Evolutionary conservation across 2,888 invertebrate genomes (phyloP), one percentile per base, ranked within the genome.

Genomic region (Hirudinaria manillensis): DNA sequence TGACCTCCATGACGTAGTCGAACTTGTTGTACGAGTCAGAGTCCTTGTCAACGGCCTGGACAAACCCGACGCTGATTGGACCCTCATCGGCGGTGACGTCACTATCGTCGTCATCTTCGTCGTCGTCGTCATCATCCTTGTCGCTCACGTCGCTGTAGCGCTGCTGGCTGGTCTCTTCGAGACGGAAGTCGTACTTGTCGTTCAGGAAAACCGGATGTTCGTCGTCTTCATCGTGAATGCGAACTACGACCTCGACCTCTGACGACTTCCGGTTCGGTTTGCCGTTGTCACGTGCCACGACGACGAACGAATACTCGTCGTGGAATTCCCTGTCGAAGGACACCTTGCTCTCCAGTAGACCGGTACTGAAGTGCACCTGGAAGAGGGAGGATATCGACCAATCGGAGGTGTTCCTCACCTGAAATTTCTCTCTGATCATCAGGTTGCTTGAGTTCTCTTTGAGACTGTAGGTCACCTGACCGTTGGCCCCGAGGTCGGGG

Each of bases 401-500:
- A 45, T 70, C 36, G 16, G 32, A 24, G 27, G n/a, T 51, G 38
- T 24, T 24, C 36, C 38, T 45, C 27, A 21, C 36, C 2, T 36
- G 19, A 24, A 45, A 70, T 19, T 70, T 70, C 21, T 61, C 27
- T 24, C 36, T 61, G 38, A 61, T 13, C 55, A 10, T 27, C 2
- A 19, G n/a, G 36, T 45, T 61, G 24, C 34, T 56, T 16, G 53
- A 45, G 56, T 55, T 56, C 3, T 53, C 53, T 21, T 68, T 68
- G 38, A 73, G 36, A n/a, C 93, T 92, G 86, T 96, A 97, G n/a
- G 93, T 90, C 79, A 97, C 91, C 79, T 90, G 89, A 67, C 93
- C 92, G 85, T 96, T 97, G 76, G 91, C 88, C 61, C 93, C 94
- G 79, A 91, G 88, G 86, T 97, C 97, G n/a, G 51, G 56, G 27